Evolutionary conservation across 2,113 vertebrate genomes (phyloP), one percentile per base, ranked within the genome.

Genomic region (Accipiter cooperii): DNA sequence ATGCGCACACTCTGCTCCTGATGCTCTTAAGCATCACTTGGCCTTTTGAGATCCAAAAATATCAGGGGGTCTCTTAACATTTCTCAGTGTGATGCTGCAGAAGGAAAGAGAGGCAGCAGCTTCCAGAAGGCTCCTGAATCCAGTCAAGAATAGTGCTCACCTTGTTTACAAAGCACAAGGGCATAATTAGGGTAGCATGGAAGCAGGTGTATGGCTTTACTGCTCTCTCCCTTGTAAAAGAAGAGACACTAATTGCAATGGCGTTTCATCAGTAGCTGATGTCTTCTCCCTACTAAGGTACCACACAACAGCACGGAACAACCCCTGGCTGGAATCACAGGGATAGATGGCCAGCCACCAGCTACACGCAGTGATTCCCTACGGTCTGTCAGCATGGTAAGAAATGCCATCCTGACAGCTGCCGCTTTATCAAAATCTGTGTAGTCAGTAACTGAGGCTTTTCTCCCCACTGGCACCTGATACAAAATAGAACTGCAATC

Each of bases 331-430:
- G 36, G 54, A 80, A 33, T 15, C 17, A 29, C 2, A 25, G 40
- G 28, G 40, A 31, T 2, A 73, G 34, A 29, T 0, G 1, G 60
- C 0, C 20, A 77, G 63, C 36, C 6, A 4, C 17, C 34, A 70
- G 38, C 36, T 29, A 40, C 51, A 17, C 34, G 17, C 34, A 0
- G 0, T 31, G 54, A 49, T 8, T 38, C 17, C 69, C 46, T 24
- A 7, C 0, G 0, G 19, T n/a, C 19, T 54, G 14, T 13, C 25
- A n/a, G 19, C 25, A n/a, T 2, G 17, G 20, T 38, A 34, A 55
- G 61, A 77, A 91, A 75, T 13, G 5, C n/a, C 22, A 28, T 4
- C 36, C 36, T 2, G 9, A 63, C 0, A 33, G 57, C 57, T 69
- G 38, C 16, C n/a, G 17, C 14, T 25, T 75, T 58, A 82, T 46